Conservation (phyloP, 2,797 vertebrate species). For the Lycodopsis pacificus region DNA sequence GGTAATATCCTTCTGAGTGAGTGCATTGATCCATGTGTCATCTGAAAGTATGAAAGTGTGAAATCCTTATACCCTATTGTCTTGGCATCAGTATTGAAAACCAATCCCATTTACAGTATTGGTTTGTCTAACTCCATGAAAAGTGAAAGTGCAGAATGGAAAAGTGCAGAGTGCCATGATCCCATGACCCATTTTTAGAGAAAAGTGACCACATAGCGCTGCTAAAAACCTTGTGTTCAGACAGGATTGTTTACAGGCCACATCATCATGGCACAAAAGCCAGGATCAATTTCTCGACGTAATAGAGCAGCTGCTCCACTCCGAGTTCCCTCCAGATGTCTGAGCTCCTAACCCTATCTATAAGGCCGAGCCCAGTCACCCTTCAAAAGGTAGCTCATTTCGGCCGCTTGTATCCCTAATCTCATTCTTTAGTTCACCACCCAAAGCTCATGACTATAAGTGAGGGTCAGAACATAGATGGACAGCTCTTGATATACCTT, state of each 20-base stretch:
- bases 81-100: conserved; percentile 20
- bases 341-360: background rate
- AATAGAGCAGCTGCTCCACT: background rate
- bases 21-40: conserved; percentile 40
- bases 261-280: background rate
- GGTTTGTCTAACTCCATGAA: conserved; percentile 2
- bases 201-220: conserved; percentile 1
- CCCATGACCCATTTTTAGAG: conserved; percentile 43
- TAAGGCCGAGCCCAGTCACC: no score
- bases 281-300: background rate
- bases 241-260: conserved; percentile 16
- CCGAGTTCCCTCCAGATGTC: background rate
- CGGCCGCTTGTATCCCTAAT: background rate
- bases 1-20: conserved; percentile 40
- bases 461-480: background rate
- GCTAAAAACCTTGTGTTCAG: background rate
- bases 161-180: conserved; percentile 32
- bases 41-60: conserved; percentile 27
- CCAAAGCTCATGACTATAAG: background rate
- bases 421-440: background rate
- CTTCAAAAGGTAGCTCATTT: background rate
- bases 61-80: conserved; percentile 12
- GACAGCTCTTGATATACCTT: background rate
- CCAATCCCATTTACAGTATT: background rate
- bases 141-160: conserved; percentile 28